These are phyloP conservation scores for Physella acuta DNA, from an alignment of 1,140 invertebrate species.

Conservation along the genomic window DNA sequence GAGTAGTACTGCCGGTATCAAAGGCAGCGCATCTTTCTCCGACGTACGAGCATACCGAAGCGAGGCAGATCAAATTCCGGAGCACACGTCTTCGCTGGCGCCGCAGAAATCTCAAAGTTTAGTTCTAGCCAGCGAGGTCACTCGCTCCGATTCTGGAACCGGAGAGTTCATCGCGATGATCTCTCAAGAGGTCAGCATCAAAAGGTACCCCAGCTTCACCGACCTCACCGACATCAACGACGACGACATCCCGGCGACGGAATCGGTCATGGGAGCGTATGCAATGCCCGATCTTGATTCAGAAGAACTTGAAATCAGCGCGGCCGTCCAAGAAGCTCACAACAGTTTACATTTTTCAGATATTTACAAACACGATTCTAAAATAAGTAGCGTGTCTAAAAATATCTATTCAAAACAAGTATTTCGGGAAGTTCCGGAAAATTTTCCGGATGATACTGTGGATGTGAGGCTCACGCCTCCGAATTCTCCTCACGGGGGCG, in stretches of 20 bases:
- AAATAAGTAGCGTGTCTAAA: too few species aligned
- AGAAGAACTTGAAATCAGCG: too few species aligned
- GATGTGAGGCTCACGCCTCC: neutral
- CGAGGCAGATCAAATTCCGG: neutral
- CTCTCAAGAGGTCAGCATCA: constrained; percentile 15
- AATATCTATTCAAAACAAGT: too few species aligned
- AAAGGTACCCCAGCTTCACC: constrained; percentile 12
- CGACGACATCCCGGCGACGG: too few species aligned
- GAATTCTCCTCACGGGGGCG: neutral
- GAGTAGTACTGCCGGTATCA: too few species aligned
- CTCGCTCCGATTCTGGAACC: neutral
- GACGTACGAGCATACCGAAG: neutral
- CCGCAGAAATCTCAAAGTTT: constrained; percentile 10
- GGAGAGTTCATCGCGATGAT: neutral
- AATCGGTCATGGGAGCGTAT: too few species aligned
- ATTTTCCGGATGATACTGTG: too few species aligned
- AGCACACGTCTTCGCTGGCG: neutral
- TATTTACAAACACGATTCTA: too few species aligned
- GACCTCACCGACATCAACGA: constrained; percentile 12
- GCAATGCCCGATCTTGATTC: too few species aligned
- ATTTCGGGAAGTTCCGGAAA: too few species aligned
- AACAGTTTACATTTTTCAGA: too few species aligned
- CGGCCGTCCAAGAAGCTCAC: too few species aligned
- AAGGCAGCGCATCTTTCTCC: neutral
- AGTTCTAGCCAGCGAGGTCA: neutral